Conservation (phyloP, 2,888 invertebrate genomes). For the Chouioia cunea region DNA sequence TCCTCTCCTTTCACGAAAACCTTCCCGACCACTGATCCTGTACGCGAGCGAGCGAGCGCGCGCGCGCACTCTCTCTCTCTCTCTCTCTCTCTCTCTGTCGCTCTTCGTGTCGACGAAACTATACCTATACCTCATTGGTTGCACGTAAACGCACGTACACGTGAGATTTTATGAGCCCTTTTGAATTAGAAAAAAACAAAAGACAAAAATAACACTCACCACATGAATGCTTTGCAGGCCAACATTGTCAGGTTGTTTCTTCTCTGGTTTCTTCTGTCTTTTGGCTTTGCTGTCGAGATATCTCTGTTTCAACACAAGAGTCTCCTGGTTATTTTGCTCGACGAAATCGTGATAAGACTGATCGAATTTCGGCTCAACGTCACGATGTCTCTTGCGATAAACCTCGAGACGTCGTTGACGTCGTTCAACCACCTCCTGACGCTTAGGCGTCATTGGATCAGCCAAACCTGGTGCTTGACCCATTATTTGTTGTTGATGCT, state of each 20-base stretch:
- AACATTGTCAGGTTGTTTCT: slow-evolving; percentile 77
- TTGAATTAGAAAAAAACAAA: not conserved
- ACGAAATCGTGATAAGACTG: slow-evolving; percentile 88
- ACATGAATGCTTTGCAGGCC: slow-evolving; percentile 68
- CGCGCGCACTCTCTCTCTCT: slow-evolving; percentile 3
- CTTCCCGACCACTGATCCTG: not conserved
- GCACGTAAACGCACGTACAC: not conserved
- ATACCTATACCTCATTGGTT: too few relatives aligned
- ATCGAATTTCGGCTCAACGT: slow-evolving; percentile 89
- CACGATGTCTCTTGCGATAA: slow-evolving; percentile 87
- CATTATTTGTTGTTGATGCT: slow-evolving; percentile 66
- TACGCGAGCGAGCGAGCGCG: too few relatives aligned
- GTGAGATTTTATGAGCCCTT: not conserved
- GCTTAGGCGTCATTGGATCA: slow-evolving; percentile 82
- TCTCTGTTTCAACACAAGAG: slow-evolving; percentile 87
- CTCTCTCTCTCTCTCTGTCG: slow-evolving; percentile 38
- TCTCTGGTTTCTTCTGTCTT: slow-evolving; percentile 81
- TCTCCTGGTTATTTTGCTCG: slow-evolving; percentile 93
- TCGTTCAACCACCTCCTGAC: slow-evolving; percentile 89
- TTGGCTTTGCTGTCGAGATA: slow-evolving; percentile 93
- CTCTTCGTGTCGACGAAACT: not conserved
- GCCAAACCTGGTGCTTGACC: slow-evolving; percentile 70
- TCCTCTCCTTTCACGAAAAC: not conserved
- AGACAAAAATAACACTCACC: slow-evolving; percentile 58
- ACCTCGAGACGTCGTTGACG: slow-evolving; percentile 86